These are phyloP conservation scores for Chymomyza fuscimana DNA, from an alignment of 2,888 invertebrate genomes.

Conservation along the genomic window DNA sequence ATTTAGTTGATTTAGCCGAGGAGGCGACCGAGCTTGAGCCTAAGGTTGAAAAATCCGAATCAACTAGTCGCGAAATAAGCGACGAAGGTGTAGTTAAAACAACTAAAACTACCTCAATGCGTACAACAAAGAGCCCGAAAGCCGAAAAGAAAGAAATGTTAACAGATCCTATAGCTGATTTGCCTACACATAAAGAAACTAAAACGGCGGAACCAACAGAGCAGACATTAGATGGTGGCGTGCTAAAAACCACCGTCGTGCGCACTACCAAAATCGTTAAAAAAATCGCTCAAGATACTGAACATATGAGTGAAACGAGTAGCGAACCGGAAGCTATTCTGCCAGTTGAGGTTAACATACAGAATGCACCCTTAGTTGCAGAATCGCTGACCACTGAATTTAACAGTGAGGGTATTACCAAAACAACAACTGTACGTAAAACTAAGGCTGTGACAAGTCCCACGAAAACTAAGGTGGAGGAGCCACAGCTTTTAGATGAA, in stretches of 20 bases:
- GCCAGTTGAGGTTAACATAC: slow-evolving; percentile 41
- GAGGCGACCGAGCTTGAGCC: slow-evolving; percentile 41
- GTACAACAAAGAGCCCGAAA: slow-evolving; percentile 53
- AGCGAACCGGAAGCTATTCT: slow-evolving; percentile 36
- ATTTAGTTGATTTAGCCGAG: slow-evolving; percentile 50
- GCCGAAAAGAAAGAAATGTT: slow-evolving; percentile 43
- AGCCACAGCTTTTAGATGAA: background rate
- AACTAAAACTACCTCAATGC: slow-evolving; percentile 61
- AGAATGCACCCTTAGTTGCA: slow-evolving; percentile 52
- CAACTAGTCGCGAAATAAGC: slow-evolving; percentile 61
- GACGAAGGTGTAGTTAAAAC: slow-evolving; percentile 65
- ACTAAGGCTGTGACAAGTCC: slow-evolving; percentile 49
- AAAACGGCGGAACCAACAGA: slow-evolving; percentile 11
- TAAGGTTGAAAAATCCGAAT: slow-evolving; percentile 57
- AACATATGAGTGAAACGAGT: slow-evolving; percentile 50
- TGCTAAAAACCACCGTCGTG: slow-evolving; percentile 60
- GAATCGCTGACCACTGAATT: slow-evolving; percentile 64
- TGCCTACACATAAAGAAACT: slow-evolving; percentile 9
- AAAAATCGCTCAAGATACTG: slow-evolving; percentile 66
- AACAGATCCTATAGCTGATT: slow-evolving; percentile 20
- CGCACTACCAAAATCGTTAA: slow-evolving; percentile 70
- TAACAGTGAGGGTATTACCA: slow-evolving; percentile 59
- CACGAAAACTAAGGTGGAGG: slow-evolving; percentile 17
- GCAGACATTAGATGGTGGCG: slow-evolving; percentile 38
- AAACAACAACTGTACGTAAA: slow-evolving; percentile 57